A percentile compares a stretch with the other conserved stretches of the same genome.
Conservation (phyloP, 2,797 vertebrate genomes). For the Enteromius thamalakanensis region DNA sequence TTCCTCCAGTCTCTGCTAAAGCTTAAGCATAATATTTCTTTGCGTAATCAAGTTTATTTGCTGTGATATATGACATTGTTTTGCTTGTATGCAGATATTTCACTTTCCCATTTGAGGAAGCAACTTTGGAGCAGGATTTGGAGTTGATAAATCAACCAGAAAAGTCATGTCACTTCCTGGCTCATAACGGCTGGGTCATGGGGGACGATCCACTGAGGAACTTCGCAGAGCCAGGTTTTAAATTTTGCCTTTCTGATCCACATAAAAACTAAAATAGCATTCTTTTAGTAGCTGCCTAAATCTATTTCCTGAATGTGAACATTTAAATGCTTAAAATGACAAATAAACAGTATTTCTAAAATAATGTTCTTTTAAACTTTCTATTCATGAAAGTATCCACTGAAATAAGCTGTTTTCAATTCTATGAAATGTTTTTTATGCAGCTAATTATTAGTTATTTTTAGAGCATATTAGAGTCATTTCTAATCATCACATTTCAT, state of each 20-base stretch:
- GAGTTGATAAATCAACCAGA: slow-evolving; percentile 82
- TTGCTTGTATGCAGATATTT: slow-evolving; percentile 83
- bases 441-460: neutral
- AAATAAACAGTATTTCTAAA: neutral
- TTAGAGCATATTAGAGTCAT: neutral
- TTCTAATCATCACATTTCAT: neutral
- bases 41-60: neutral
- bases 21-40: neutral
- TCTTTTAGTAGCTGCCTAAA: neutral
- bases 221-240: slow-evolving; percentile 91
- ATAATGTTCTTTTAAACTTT: neutral
- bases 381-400: neutral
- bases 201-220: slow-evolving; percentile 93
- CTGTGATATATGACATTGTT: neutral
- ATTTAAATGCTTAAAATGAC: neutral
- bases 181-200: slow-evolving; percentile 99
- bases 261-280: neutral
- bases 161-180: slow-evolving; percentile 88
- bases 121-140: slow-evolving; percentile 84
- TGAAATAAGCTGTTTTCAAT: neutral
- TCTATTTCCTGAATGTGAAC: neutral
- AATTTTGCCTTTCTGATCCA: neutral
- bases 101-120: slow-evolving; percentile 86
- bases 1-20: neutral
- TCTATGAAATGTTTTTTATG: neutral